These are phyloP conservation scores for Okamejei kenojei DNA, from an alignment of 2,797 vertebrate species.

Conservation along the genomic window DNA sequence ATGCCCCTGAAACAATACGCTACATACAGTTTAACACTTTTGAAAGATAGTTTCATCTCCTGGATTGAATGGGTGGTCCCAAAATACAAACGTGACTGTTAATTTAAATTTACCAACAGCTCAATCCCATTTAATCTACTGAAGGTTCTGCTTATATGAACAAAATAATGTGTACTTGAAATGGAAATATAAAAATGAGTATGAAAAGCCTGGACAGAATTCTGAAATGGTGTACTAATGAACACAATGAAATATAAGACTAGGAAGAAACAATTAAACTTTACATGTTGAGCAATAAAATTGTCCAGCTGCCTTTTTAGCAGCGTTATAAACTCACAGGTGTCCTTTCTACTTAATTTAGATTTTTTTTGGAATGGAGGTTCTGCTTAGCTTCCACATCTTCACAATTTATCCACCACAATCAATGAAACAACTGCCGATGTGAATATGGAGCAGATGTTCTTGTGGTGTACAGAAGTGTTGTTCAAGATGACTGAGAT, in stretches of 20 bases:
- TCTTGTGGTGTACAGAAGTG: slow-evolving; percentile 20
- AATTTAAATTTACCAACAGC: not conserved
- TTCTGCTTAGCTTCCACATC: not conserved
- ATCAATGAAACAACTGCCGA: slow-evolving; percentile 27
- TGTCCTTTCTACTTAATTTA: slow-evolving; percentile 27
- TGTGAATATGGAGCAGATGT: slow-evolving; percentile 32
- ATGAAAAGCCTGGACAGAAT: not conserved
- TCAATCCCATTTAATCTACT: not conserved
- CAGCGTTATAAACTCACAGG: slow-evolving; percentile 17
- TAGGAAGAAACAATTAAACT: slow-evolving; percentile 17
- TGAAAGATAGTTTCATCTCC: not conserved
- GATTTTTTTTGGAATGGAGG: not conserved
- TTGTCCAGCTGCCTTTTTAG: slow-evolving; percentile 20
- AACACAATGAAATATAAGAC: not conserved
- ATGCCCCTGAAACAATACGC: not conserved
- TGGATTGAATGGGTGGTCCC: not conserved
- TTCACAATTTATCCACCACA: slow-evolving; percentile 1
- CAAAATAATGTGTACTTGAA: not conserved
- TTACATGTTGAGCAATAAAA: slow-evolving; percentile 19
- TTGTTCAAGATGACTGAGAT: slow-evolving; percentile 28
- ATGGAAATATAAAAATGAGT: not conserved
- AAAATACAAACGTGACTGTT: too few relatives aligned
- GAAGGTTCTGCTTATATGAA: not conserved
- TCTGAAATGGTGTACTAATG: not conserved
- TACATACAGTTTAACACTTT: not conserved